Evolutionary conservation across 2,113 vertebrate genomes (phyloP).

Genomic region (Silurus meridionalis): DNA sequence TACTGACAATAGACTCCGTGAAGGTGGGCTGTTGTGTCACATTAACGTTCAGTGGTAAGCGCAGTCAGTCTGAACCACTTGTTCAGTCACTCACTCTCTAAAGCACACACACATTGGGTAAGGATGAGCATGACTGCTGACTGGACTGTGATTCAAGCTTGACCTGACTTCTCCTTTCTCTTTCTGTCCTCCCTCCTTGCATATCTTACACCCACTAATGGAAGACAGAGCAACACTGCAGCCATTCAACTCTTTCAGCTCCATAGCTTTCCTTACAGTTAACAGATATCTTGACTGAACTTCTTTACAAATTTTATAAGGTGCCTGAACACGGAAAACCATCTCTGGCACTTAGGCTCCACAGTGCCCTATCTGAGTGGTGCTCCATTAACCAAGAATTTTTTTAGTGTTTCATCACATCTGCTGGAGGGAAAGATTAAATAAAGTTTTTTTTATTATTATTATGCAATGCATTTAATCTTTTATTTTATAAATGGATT

Average conservation of each 20-base stretch:
- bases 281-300: constrained; percentile 6
- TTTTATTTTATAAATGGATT: not conserved
- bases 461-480: not conserved
- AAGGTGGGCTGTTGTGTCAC: constrained; percentile 4
- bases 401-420: not conserved
- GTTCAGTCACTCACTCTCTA: not conserved
- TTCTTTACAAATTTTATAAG: not conserved
- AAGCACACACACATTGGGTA: not conserved
- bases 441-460: not conserved
- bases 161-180: not conserved
- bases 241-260: constrained; percentile 18
- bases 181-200: not conserved
- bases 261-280: not conserved
- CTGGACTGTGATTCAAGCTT: not conserved
- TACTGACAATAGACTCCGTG: not conserved
- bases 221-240: not conserved
- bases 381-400: not conserved
- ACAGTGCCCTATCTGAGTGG: not conserved
- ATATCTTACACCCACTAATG: not conserved
- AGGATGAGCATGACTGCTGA: not conserved
- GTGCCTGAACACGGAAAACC: not conserved
- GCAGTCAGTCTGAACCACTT: not conserved
- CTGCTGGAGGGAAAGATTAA: not conserved
- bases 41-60: not conserved
- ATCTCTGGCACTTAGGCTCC: not conserved